phyloP scores from a whole-genome alignment of 2,113 vertebrate species.

The Crotalus tigris region DNA sequence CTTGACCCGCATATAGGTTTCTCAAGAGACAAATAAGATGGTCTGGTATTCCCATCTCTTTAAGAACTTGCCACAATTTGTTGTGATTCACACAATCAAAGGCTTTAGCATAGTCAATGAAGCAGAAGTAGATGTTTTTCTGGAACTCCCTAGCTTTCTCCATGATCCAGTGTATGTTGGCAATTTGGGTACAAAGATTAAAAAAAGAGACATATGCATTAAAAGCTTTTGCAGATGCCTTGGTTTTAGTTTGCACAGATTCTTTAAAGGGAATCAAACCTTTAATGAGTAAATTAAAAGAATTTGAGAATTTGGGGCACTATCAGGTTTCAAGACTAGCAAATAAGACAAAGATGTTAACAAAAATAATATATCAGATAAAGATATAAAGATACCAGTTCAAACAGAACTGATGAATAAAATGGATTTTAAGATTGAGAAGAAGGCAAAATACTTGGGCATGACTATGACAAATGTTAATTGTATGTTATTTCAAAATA shows the following conservation, averaged over 20 bases:
- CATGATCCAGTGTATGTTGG: too few species aligned
- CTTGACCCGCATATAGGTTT: too few species aligned
- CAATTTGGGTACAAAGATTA: neutral
- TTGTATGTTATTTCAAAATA: neutral
- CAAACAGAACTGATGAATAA: neutral
- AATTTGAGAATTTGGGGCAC: neutral
- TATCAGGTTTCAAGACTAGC: neutral
- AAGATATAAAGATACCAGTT: neutral
- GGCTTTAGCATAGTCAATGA: too few species aligned
- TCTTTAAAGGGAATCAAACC: neutral
- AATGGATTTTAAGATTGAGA: neutral
- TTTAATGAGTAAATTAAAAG: neutral
- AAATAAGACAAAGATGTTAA: neutral
- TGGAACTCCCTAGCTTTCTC: too few species aligned
- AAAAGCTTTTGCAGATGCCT: neutral
- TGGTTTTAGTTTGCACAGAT: neutral
- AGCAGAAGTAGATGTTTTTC: too few species aligned
- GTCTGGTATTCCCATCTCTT: too few species aligned
- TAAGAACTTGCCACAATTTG: too few species aligned
- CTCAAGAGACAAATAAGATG: too few species aligned
- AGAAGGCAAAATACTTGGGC: neutral
- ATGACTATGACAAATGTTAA: neutral
- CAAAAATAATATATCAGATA: neutral
- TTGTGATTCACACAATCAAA: too few species aligned
- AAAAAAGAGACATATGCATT: neutral